A percentile compares a stretch with the other conserved stretches of the same genome.
Conservation (phyloP, 2,113 vertebrate genomes). For the Poeciliopsis retropinna region DNA sequence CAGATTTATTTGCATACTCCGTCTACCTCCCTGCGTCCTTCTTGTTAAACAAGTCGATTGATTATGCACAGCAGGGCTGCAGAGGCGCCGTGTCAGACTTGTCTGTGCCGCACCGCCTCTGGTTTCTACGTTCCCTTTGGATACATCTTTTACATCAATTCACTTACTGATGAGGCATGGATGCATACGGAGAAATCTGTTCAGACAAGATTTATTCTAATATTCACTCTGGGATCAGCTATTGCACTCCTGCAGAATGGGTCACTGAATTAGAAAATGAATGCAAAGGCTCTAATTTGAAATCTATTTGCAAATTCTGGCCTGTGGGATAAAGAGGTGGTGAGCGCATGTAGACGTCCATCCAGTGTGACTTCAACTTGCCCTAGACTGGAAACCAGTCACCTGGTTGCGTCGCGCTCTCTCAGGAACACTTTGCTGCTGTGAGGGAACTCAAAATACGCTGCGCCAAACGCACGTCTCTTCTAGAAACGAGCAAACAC, state of each 20-base stretch:
- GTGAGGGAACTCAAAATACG: constrained; percentile 63
- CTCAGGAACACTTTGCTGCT: constrained; percentile 25
- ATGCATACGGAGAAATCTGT: constrained; percentile 85
- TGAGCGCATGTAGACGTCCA: constrained; percentile 66
- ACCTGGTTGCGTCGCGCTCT: constrained; percentile 58
- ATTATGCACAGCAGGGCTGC: constrained; percentile 52
- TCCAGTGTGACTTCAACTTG: constrained; percentile 41
- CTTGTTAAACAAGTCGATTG: constrained; percentile 41
- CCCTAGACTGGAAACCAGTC: constrained; percentile 49
- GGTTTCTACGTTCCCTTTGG: constrained; percentile 80
- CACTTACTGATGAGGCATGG: constrained; percentile 91
- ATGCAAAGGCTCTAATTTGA: constrained; percentile 85
- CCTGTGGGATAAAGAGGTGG: constrained; percentile 80
- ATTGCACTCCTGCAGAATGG: constrained; percentile 86
- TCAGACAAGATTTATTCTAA: constrained; percentile 93
- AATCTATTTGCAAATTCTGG: constrained; percentile 88
- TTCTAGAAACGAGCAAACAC: constrained; percentile 61
- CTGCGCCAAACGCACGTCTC: constrained; percentile 52
- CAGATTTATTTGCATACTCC: too few relatives aligned
- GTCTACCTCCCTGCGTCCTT: constrained; percentile 24
- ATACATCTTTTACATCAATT: constrained; percentile 87
- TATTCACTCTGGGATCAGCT: constrained; percentile 89
- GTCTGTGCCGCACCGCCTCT: constrained; percentile 47
- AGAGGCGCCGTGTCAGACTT: constrained; percentile 34
- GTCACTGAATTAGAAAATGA: constrained; percentile 93